Evolutionary conservation across 2,797 vertebrate genomes (phyloP).

Genomic region (Aselliscus stoliczkanus): DNA sequence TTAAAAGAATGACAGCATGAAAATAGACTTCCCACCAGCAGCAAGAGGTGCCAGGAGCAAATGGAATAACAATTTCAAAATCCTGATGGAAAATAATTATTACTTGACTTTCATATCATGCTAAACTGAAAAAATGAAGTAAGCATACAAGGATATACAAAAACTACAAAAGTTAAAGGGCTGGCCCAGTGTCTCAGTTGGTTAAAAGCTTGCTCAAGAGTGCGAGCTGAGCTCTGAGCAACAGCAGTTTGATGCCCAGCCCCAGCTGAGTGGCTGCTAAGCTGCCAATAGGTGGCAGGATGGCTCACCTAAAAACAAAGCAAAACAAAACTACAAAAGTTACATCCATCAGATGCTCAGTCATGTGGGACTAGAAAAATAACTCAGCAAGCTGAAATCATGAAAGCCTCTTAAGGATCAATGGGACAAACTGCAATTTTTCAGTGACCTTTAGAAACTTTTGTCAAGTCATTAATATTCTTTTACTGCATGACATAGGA

Average conservation of each 20-base stretch:
- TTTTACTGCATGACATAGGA: not conserved
- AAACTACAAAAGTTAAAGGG: not conserved
- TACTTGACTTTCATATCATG: not conserved
- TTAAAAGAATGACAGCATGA: not conserved
- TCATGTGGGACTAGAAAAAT: no score
- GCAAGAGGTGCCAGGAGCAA: not conserved
- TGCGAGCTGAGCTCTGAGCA: no score
- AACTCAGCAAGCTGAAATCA: not conserved
- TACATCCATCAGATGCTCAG: not conserved
- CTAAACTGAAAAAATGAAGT: not conserved
- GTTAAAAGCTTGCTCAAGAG: no score
- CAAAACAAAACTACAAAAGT: not conserved
- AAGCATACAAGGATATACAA: not conserved
- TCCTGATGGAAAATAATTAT: not conserved
- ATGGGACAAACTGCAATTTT: not conserved
- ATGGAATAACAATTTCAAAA: not conserved
- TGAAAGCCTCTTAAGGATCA: not conserved
- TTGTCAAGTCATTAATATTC: not conserved
- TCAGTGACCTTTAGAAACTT: not conserved
- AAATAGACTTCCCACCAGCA: not conserved
- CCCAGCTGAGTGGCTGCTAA: no score
- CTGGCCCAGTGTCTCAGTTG: no score
- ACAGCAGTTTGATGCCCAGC: no score
- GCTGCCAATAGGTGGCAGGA: no score
- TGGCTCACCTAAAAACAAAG: no score